Conservation (phyloP, 2,113 vertebrate species). For the Spea multiplicata region DNA sequence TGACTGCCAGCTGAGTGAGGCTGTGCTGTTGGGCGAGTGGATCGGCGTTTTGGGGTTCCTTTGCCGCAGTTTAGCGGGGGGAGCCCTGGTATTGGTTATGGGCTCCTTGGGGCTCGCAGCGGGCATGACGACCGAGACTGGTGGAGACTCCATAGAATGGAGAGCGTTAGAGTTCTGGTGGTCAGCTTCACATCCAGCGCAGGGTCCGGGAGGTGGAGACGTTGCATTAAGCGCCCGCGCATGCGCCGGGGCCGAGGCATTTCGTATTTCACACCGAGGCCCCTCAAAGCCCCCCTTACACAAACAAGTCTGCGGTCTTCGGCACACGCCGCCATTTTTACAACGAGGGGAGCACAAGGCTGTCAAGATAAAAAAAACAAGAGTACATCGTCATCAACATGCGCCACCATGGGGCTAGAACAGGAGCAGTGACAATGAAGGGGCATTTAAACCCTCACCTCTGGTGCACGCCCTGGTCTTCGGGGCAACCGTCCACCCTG, state of each 20-base stretch:
- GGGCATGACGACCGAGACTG: not conserved
- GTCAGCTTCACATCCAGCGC: not conserved
- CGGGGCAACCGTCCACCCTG: constrained; percentile 42
- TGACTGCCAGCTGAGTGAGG: constrained; percentile 55
- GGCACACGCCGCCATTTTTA: constrained; percentile 76
- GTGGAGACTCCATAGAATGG: not conserved
- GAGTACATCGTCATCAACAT: not conserved
- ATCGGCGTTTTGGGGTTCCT: not conserved
- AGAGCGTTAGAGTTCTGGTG: not conserved
- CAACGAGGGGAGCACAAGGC: constrained; percentile 74
- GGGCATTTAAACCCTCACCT: constrained; percentile 31
- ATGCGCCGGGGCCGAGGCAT: not conserved
- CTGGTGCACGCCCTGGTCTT: constrained; percentile 48
- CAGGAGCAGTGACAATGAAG: constrained; percentile 36
- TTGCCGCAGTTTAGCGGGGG: not conserved
- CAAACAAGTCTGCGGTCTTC: constrained; percentile 71
- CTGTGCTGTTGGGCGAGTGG: not conserved
- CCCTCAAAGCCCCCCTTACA: constrained; percentile 75
- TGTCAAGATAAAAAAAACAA: constrained; percentile 44
- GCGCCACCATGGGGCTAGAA: not conserved
- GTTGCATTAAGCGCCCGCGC: not conserved
- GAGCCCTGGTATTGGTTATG: not conserved
- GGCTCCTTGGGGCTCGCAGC: not conserved
- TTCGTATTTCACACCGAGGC: constrained; percentile 64
- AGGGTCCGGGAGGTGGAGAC: not conserved